phyloP scores from a whole-genome alignment of 2,888 invertebrate species.

The Agonopterix alstromeriana region DNA sequence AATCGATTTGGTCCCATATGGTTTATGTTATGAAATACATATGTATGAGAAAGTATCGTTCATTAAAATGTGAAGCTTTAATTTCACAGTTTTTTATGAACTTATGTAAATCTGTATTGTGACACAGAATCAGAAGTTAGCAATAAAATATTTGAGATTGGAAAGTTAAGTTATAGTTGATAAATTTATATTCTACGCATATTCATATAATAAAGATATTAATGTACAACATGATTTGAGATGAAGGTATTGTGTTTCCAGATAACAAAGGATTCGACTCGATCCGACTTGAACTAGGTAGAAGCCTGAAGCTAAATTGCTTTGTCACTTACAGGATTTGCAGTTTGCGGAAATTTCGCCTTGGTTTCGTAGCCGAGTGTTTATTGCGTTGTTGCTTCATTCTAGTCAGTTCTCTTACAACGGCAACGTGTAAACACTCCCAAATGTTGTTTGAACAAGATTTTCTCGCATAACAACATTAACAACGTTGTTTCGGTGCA shows the following conservation, averaged over 20 bases:
- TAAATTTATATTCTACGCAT: too few species aligned
- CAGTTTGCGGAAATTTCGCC: constrained; percentile 20
- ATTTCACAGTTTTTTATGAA: neutral
- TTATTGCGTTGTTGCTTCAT: neutral
- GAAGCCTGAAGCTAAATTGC: constrained; percentile 38
- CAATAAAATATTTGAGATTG: too few species aligned
- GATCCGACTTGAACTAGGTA: too few species aligned
- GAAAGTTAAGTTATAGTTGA: too few species aligned
- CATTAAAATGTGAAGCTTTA: neutral
- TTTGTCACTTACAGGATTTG: constrained; percentile 41
- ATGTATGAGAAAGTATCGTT: constrained; percentile 1
- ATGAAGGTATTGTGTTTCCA: too few species aligned
- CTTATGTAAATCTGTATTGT: neutral
- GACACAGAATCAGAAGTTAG: too few species aligned
- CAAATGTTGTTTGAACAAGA: too few species aligned
- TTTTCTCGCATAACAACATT: neutral
- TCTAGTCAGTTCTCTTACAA: neutral
- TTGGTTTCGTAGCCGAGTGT: constrained; percentile 3
- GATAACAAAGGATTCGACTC: neutral
- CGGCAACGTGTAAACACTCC: too few species aligned
- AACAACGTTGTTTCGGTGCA: constrained; percentile 6
- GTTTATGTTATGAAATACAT: neutral
- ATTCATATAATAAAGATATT: too few species aligned
- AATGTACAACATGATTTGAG: too few species aligned
- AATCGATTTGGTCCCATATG: constrained; percentile 1